Conservation (phyloP, 2,888 invertebrate genomes). For the Nemotelus nigrinus region DNA sequence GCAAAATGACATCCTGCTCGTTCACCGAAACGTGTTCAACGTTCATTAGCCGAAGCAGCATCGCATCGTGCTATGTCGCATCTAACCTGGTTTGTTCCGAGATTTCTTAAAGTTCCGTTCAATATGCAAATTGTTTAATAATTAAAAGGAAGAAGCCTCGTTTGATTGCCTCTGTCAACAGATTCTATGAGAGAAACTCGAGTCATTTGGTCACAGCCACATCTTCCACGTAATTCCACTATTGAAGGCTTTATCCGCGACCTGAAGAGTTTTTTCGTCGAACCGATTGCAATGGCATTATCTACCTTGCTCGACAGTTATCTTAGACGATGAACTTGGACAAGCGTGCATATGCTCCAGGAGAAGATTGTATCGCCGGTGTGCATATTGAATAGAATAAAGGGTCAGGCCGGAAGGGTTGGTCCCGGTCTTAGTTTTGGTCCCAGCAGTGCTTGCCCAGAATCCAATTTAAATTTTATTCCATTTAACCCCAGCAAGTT, state of each 20-base stretch:
- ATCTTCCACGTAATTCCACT: constrained; percentile 37
- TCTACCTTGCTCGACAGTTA: constrained; percentile 23
- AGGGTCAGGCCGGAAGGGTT: constrained; percentile 45
- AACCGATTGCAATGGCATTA: constrained; percentile 15
- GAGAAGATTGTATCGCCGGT: neutral
- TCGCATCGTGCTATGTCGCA: neutral
- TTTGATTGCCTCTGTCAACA: constrained; percentile 39
- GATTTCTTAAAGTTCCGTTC: constrained; percentile 41
- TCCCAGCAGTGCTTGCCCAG: constrained; percentile 30
- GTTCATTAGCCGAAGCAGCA: constrained; percentile 7
- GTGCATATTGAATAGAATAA: constrained; percentile 1
- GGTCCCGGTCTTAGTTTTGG: constrained; percentile 34
- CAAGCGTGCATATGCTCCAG: constrained; percentile 34
- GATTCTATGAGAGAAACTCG: constrained; percentile 41
- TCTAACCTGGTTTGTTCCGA: constrained; percentile 26
- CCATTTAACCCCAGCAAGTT: constrained; percentile 46
- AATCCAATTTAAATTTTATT: constrained; percentile 52
- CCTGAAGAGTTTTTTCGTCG: constrained; percentile 1
- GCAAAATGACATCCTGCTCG: constrained; percentile 30
- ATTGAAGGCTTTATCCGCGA: constrained; percentile 41
- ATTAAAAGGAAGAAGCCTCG: constrained; percentile 47
- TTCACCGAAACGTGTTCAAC: constrained; percentile 6
- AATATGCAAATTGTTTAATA: constrained; percentile 51
- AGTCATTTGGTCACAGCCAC: constrained; percentile 7
- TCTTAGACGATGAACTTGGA: constrained; percentile 41